Evolutionary conservation across 2,797 vertebrate species (phyloP), one percentile per base, ranked within the genome.

Genomic region (Enteromius trimaculatus): DNA sequence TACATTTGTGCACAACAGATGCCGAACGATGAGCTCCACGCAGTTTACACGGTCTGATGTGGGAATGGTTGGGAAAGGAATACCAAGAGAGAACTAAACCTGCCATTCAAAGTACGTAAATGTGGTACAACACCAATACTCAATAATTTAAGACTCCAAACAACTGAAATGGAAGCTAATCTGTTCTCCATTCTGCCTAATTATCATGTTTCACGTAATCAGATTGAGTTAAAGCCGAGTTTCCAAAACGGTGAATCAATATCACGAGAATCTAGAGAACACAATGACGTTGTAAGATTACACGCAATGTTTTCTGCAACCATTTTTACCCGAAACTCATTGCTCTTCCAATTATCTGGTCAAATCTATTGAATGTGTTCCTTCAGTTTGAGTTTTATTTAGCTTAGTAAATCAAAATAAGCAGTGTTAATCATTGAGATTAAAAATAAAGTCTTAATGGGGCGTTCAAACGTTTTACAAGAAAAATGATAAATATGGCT

Each of bases 181-280:
- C 75, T 64, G 58, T 62, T 70, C 26, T 44, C 11, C n/a, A 34
- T 77, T 44, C 17, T 6, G 26, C 23, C 53, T 9, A 70, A 72
- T 49, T 44, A 72, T 71, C 51, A 55, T 11, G 62, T 81, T 81
- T 81, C 53, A 47, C 23, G 44, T 47, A 72, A 71, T 71, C 66
- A 47, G 39, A 23, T 37, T 34, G 53, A 62, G 19, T 29, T 31
- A 64, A 76, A 42, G 74, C 74, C 4, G 14, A 77, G 53, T 77
- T 77, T 60, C 74, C 74, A 42, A 76, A 55, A 42, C 7, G 44
- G 44, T 16, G 44, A 47, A 47, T 47, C 53, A 76, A 44, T 3
- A 44, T 44, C 34, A 58, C n/a, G 1, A 47, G n/a, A 47, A 21
- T 64, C 17, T 23, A 26, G 7, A 72, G 14, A 29, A 62, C 13